Conservation (phyloP, 2,888 invertebrate genomes). For the Pedicia rivosa region DNA sequence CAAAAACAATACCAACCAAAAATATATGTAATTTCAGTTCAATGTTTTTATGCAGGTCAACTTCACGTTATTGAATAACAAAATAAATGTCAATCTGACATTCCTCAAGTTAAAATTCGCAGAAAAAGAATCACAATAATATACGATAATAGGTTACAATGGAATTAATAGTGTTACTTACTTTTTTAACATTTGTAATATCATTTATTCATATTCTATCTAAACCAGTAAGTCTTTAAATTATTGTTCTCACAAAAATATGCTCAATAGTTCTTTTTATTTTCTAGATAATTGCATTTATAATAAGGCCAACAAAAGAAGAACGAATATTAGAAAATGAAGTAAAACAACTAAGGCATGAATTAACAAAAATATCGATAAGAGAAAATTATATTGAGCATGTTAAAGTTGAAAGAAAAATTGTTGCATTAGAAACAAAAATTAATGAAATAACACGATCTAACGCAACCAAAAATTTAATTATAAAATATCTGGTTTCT, state of each 20-base stretch:
- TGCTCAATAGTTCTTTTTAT: not conserved
- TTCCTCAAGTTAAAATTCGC: no score
- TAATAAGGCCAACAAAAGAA: constrained; percentile 8
- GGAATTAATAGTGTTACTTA: constrained; percentile 16
- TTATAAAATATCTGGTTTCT: constrained; percentile 14
- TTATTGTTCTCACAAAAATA: not conserved
- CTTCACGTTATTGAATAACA: no score
- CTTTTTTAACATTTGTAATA: constrained; percentile 15
- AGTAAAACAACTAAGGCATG: constrained; percentile 7
- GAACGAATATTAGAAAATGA: constrained; percentile 8
- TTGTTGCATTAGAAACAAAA: constrained; percentile 9
- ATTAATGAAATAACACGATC: constrained; percentile 1
- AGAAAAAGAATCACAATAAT: no score
- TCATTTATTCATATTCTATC: constrained; percentile 15
- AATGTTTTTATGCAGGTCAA: no score
- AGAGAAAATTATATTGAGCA: constrained; percentile 11
- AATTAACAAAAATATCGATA: constrained; percentile 10
- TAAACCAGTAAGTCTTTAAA: constrained; percentile 15
- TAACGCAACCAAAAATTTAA: constrained; percentile 4
- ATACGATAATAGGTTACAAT: no score
- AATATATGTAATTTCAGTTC: no score
- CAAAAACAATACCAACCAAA: no score
- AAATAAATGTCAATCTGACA: no score
- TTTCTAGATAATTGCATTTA: constrained; percentile 9
- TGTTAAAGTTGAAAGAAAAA: constrained; percentile 12